Evolutionary conservation across 2,888 invertebrate species (phyloP).

Genomic region (Diploptera punctata): DNA sequence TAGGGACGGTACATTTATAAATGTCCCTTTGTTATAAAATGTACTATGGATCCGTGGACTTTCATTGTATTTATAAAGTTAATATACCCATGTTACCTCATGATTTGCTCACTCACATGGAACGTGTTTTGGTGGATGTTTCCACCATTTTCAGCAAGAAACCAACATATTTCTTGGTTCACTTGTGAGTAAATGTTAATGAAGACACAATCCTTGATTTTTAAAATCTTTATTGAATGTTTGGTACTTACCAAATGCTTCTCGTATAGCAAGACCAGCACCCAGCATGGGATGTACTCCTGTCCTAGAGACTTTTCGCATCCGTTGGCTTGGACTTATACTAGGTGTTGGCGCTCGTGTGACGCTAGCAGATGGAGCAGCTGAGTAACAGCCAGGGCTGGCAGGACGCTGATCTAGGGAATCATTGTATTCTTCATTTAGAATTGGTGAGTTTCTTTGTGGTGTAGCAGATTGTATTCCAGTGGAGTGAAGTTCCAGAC

Average conservation of each 20-base stretch:
- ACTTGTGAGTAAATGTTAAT: no score
- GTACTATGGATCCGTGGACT: no score
- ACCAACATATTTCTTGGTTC: no score
- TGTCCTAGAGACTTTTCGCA: background rate
- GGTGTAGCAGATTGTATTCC: background rate
- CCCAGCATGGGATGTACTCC: constrained; percentile 18
- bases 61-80: no score
- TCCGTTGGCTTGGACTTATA: background rate
- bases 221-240: no score
- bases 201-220: no score
- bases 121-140: no score
- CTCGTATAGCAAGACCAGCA: constrained; percentile 19
- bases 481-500: background rate
- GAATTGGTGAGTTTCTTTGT: background rate
- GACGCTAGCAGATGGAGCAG: background rate
- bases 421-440: background rate
- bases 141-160: no score
- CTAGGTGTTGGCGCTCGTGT: background rate
- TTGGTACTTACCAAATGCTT: constrained; percentile 21
- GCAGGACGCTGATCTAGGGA: background rate
- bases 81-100: no score
- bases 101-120: no score
- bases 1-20: no score
- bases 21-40: no score
- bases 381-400: background rate